Percentiles rank a stretch among this genome's conserved stretches.
These are phyloP conservation scores for Hedya salicella DNA, from an alignment of 2,888 invertebrate genomes.

Conservation along the genomic window DNA sequence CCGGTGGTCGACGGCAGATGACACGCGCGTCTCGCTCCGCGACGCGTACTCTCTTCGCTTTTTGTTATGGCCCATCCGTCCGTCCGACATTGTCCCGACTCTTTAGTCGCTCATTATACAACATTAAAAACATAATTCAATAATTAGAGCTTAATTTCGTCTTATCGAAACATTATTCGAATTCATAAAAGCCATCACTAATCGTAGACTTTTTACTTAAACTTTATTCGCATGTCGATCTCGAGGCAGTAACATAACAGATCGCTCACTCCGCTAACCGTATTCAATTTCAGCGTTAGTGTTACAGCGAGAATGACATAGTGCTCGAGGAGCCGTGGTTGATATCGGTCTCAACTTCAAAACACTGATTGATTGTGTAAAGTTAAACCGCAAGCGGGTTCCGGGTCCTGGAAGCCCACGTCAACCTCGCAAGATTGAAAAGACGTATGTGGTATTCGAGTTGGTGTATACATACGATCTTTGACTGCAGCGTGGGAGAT, in stretches of 20 bases:
- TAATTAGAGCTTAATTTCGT: conserved; percentile 61
- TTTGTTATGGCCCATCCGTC: conserved; percentile 40
- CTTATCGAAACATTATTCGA: conserved; percentile 47
- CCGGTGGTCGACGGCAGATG: conserved; percentile 39
- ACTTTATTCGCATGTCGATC: neutral
- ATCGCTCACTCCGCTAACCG: neutral
- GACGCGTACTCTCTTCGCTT: conserved; percentile 30
- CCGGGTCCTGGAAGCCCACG: conserved; percentile 49
- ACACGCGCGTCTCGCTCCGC: conserved; percentile 23
- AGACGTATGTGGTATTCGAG: conserved; percentile 10
- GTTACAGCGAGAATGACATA: conserved; percentile 51
- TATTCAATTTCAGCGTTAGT: conserved; percentile 30
- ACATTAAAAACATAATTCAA: conserved; percentile 51
- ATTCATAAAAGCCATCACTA: conserved; percentile 41
- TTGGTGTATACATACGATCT: neutral
- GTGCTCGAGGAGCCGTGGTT: conserved; percentile 47
- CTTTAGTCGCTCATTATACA: conserved; percentile 53
- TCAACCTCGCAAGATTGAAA: neutral
- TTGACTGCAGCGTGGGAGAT: conserved; percentile 36
- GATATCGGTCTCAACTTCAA: conserved; percentile 50
- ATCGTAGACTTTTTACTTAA: conserved; percentile 30
- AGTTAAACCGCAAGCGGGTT: conserved; percentile 52
- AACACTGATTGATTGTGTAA: conserved; percentile 62
- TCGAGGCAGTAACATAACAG: conserved; percentile 18
- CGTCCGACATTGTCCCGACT: conserved; percentile 58